phyloP scores from a whole-genome alignment of 2,888 invertebrate species.

The Nyleta sp. region DNA sequence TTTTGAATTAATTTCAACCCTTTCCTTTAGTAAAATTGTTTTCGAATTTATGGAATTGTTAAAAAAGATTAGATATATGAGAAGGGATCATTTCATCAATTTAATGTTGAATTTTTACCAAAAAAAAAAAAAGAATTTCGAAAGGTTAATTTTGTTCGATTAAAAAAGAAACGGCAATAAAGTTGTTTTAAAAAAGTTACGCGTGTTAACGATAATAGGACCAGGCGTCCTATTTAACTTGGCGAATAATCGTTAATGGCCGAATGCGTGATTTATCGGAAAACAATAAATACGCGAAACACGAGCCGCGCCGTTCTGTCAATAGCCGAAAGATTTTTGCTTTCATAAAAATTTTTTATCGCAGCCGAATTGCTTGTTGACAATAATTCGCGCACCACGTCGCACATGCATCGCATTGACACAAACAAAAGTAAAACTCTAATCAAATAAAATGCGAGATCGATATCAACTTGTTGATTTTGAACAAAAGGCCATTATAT shows the following conservation, averaged over 20 bases:
- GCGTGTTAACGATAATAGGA: not conserved
- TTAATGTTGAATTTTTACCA: no score
- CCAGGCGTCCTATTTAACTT: conserved; percentile 15
- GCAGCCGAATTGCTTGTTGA: conserved; percentile 35
- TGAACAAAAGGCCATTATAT: conserved; percentile 61
- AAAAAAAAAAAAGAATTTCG: no score
- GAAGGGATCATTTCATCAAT: no score
- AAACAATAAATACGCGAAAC: conserved; percentile 46
- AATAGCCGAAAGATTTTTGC: conserved; percentile 45
- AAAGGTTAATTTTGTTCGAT: no score
- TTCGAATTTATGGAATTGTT: no score
- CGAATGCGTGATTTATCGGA: conserved; percentile 40
- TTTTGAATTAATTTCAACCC: no score
- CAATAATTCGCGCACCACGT: conserved; percentile 41
- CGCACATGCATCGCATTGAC: conserved; percentile 31
- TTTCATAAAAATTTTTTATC: conserved; percentile 40
- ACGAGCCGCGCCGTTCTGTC: conserved; percentile 19
- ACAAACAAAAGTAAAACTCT: conserved; percentile 57
- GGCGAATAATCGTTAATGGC: conserved; percentile 30
- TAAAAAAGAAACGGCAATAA: no score
- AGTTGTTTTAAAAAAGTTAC: no score
- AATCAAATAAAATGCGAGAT: conserved; percentile 59
- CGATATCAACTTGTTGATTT: conserved; percentile 65
- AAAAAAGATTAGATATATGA: no score
- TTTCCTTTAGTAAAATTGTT: no score